Evolutionary conservation across 2,113 vertebrate genomes (phyloP).

Genomic region (Spheniscus mendiculus): DNA sequence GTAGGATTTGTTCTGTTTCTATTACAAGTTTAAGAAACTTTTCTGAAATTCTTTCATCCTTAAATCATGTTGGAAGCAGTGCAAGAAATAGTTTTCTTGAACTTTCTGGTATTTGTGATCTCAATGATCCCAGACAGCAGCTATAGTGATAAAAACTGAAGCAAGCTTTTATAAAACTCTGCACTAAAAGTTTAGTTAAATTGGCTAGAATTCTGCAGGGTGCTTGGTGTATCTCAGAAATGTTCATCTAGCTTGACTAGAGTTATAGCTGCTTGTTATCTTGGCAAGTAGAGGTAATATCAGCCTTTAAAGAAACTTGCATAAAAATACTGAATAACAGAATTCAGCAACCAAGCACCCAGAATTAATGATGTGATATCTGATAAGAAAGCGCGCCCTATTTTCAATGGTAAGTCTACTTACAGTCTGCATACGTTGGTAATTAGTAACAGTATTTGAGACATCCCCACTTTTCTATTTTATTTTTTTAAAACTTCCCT

Average conservation of each 20-base stretch:
- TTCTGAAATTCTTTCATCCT: neutral
- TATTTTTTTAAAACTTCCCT: neutral
- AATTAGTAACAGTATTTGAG: neutral
- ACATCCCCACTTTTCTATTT: neutral
- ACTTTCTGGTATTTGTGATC: neutral
- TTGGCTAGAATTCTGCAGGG: neutral
- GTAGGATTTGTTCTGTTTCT: neutral
- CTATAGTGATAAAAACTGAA: neutral
- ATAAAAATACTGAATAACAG: neutral
- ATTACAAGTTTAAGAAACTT: neutral
- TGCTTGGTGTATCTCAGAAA: neutral
- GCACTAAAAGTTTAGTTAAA: neutral
- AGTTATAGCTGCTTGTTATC: neutral
- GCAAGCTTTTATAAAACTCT: neutral
- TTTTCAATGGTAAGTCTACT: neutral
- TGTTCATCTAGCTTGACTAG: neutral
- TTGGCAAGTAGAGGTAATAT: neutral
- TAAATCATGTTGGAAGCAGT: neutral
- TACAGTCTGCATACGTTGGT: neutral
- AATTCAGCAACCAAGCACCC: neutral
- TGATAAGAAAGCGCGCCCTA: rapidly evolving
- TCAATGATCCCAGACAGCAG: neutral
- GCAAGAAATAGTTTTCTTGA: neutral
- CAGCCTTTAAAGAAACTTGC: neutral
- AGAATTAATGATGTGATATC: neutral